Base-by-base conservation (phyloP, 1,140 invertebrate genomes). In the Ylistrum balloti region DNA sequence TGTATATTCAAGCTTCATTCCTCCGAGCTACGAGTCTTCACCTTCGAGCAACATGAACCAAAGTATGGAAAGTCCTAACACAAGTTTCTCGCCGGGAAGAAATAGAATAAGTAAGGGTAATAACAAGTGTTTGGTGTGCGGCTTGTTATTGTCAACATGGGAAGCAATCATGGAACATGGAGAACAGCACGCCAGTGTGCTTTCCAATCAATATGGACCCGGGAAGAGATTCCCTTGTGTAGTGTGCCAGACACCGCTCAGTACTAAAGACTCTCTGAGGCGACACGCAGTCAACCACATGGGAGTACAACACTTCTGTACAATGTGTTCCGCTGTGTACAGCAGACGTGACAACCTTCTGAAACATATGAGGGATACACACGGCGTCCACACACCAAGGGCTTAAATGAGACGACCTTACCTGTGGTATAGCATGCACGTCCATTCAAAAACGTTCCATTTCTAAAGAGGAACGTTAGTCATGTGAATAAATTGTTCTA, bases 281-380 rank as follows among this genome's bases (percentile, higher is more conserved):
- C 85, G 88, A 22, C 88, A 89, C 85, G 88, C 88, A 15, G 85
- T 89, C 32, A 89, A 89, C n/a, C 88, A 89, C 38, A 89, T 89
- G 88, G 88, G 88, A 15, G 86, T 89, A 13, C 74, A 86, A 33
- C 88, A 89, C 33, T 86, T 86, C n/a, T 89, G 88, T 86, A 41
- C 45, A 11, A 86, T 86, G 33, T 89, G 88, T 89, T 33, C 86
- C 15, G 35, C 86, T 45, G 88, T 86, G 38, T 89, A 89, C 33
- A 89, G 88, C 38, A 41, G 88, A 34, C 86, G 85, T 32, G 88
- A 89, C 33, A 89, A 86, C 85, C 85, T 86, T 0, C 32, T 89
- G 35, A 89, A 86, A 32, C 88, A 89, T 15, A 89, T 89, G 88
- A 45, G 85, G 48, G 86, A 86, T 87, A 86, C 86, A 33, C 88